Conservation (phyloP, 2,113 vertebrate species). For the Neogale vison region DNA sequence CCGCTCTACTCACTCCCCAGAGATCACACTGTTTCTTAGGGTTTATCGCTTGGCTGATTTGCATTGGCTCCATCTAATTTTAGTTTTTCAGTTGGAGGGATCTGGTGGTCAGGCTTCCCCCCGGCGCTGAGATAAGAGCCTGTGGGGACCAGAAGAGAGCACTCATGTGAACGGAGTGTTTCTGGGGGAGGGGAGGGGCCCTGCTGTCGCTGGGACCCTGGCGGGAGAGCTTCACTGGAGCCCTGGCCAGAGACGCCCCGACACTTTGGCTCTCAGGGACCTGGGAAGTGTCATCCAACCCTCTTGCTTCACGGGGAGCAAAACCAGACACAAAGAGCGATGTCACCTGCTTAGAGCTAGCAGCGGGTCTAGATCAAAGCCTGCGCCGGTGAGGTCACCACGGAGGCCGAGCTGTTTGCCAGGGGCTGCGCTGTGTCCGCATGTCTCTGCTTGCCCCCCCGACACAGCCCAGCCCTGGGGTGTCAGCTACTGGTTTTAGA, state of each 20-base stretch:
- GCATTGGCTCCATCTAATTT: background rate
- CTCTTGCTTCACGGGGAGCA: background rate
- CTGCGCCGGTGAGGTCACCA: background rate
- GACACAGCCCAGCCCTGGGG: background rate
- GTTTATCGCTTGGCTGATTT: background rate
- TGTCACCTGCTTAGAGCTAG: background rate
- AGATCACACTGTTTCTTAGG: background rate
- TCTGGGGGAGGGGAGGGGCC: rapidly evolving
- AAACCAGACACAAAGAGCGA: background rate
- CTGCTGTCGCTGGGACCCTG: background rate
- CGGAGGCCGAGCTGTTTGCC: background rate
- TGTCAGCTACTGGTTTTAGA: background rate
- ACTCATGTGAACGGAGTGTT: background rate
- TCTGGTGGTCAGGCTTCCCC: background rate
- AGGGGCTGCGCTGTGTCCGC: background rate
- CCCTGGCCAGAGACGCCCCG: background rate
- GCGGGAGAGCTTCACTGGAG: background rate
- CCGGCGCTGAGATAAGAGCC: background rate
- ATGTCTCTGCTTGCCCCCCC: rapidly evolving
- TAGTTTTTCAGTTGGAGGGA: background rate
- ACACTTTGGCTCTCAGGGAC: background rate
- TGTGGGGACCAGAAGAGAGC: too few species aligned
- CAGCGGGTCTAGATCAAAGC: background rate
- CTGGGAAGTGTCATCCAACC: background rate
- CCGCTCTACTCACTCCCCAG: background rate